Conservation (phyloP, 2,888 invertebrate genomes). For the Isoperla grammatica region DNA sequence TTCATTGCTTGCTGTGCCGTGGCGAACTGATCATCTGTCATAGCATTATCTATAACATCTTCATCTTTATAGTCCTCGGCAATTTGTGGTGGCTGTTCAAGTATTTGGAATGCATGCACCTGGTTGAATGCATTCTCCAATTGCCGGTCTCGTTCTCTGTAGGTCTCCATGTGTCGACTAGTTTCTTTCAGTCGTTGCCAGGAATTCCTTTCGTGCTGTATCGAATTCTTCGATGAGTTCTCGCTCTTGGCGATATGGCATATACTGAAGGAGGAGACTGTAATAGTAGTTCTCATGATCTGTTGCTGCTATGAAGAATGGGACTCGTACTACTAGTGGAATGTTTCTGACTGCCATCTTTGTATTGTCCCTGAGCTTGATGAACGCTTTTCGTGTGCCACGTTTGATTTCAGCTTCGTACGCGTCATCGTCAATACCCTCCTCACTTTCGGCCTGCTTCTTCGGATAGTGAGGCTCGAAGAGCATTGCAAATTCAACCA, state of each 20-base stretch:
- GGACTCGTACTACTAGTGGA: conserved; percentile 28
- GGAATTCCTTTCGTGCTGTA: conserved; percentile 33
- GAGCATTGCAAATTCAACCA: conserved; percentile 26
- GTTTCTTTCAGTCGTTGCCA: conserved; percentile 29
- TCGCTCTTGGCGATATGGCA: conserved; percentile 33
- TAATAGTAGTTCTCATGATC: conserved; percentile 37
- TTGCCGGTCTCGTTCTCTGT: conserved; percentile 22
- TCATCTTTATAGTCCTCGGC: conserved; percentile 26
- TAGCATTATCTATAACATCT: conserved; percentile 23
- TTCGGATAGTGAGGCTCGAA: conserved; percentile 20
- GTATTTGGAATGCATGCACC: conserved; percentile 33
- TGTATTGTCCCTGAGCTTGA: not conserved
- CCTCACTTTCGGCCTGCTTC: not conserved
- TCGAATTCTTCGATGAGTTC: conserved; percentile 34
- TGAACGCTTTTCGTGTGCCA: not conserved
- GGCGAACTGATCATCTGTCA: conserved; percentile 31
- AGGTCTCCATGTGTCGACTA: conserved; percentile 29
- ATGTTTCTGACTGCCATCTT: conserved; percentile 27
- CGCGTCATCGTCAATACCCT: not conserved
- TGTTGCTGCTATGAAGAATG: conserved; percentile 35
- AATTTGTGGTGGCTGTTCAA: conserved; percentile 27
- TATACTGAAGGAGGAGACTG: conserved; percentile 36
- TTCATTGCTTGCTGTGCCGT: no score
- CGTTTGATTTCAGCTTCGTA: no score
- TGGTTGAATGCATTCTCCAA: conserved; percentile 36